Base-by-base conservation (phyloP, 2,888 invertebrate species). In the Acleris emargana region DNA sequence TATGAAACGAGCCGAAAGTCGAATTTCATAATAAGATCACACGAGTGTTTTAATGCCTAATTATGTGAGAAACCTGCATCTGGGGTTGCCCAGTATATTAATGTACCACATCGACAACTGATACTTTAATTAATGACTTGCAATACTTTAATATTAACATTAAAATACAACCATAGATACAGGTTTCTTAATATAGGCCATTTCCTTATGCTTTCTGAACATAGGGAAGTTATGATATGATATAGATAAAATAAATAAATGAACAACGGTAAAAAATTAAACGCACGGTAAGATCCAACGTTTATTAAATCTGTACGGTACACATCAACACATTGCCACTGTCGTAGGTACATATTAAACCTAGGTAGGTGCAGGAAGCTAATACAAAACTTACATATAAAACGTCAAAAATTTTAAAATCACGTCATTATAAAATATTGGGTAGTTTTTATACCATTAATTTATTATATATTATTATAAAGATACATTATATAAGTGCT, bases 271-370 rank as follows among this genome's bases (percentile, higher is more conserved):
- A n/a, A 9, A 58, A 58, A 62, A 45, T 25, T 1, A 64, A 69
- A 61, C 4, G 43, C 16, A 47, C 58, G 63, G 42, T 80, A 83
- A 80, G 79, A 82, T 81, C 78, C 87, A 91, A 91, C 91, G 82
- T 91, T 90, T 91, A 91, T 91, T 91, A 91, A 89, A 91, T 88
- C 88, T 88, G 88, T 89, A 89, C 87, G 88, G 75, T 81, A 84
- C 79, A 86, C 80, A 82, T 74, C 88, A 89, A 81, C 84, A 78
- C 84, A 68, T 74, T 71, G 75, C 74, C 77, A 76, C 72, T 71
- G 68, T 58, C 66, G 71, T 76, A 76, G 77, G 77, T 79, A 80
- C 73, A 64, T 69, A 69, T 53, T 68, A 76, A 73, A 79, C 80
- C 80, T 76, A 77, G 75, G 87, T 86, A 77, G 75, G 88, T 86